A percentile compares a stretch with the other conserved stretches of the same genome.
Conservation (phyloP, 2,888 invertebrate genomes). For the Epirrhoe tristata region DNA sequence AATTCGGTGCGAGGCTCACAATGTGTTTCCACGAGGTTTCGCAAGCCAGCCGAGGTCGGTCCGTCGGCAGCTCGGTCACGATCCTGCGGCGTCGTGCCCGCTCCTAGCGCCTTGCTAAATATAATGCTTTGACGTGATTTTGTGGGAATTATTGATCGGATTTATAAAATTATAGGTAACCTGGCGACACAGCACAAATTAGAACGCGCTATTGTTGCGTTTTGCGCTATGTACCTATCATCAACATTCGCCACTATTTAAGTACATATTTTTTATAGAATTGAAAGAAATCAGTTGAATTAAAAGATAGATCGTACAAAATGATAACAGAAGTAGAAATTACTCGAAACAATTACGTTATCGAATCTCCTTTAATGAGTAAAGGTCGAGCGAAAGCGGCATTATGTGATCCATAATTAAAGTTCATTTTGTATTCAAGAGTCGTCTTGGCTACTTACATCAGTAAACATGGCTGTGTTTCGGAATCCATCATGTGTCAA, state of each 20-base stretch:
- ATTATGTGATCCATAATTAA: slow-evolving; percentile 35
- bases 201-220: neutral
- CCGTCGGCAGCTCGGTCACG: slow-evolving; percentile 70
- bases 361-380: slow-evolving; percentile 43
- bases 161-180: neutral
- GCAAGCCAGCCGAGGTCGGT: slow-evolving; percentile 74
- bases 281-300: too few species aligned
- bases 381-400: slow-evolving; percentile 42
- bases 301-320: neutral
- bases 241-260: too few species aligned
- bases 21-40: slow-evolving; percentile 68
- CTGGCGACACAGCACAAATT: neutral
- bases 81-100: slow-evolving; percentile 64
- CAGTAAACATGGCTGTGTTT: slow-evolving; percentile 39
- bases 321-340: neutral
- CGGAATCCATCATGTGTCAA: slow-evolving; percentile 49
- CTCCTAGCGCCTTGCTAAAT: slow-evolving; percentile 58
- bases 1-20: slow-evolving; percentile 70
- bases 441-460: slow-evolving; percentile 34
- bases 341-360: neutral
- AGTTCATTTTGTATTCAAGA: slow-evolving; percentile 47
- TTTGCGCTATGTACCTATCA: too few species aligned
- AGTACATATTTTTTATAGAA: too few species aligned
- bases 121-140: slow-evolving; percentile 30
- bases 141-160: slow-evolving; percentile 5